These are phyloP conservation scores for Formica selysi DNA, from an alignment of 1,140 invertebrate genomes.

Conservation along the genomic window DNA sequence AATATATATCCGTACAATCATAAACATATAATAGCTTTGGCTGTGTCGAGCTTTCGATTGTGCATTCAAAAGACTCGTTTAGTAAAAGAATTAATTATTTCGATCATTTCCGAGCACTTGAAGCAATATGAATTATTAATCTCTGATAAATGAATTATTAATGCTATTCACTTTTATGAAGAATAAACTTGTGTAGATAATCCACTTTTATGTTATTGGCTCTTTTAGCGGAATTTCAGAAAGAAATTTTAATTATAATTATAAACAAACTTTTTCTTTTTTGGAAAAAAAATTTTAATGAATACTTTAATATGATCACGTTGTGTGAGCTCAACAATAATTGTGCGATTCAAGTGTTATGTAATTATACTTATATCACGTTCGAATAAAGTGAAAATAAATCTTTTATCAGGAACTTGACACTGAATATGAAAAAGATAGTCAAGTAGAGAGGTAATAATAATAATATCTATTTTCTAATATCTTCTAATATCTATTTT, in stretches of 20 bases:
- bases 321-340: neutral
- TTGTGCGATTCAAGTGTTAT: neutral
- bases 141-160: neutral
- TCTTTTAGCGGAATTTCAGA: neutral
- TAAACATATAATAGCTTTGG: neutral
- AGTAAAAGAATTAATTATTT: constrained; percentile 10
- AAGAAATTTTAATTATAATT: neutral
- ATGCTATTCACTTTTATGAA: neutral
- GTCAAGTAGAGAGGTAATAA: neutral
- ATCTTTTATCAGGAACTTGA: no score
- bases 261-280: neutral
- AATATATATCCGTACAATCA: neutral
- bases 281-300: neutral
- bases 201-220: neutral
- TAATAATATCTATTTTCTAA: neutral
- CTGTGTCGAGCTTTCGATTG: neutral
- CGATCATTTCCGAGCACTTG: neutral
- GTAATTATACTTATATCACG: neutral
- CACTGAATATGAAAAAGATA: neutral
- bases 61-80: neutral
- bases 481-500: no score
- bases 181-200: neutral
- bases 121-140: neutral
- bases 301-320: neutral
- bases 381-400: neutral